A percentile compares a stretch with the other conserved stretches of the same genome.
phyloP scores from a whole-genome alignment of 1,140 invertebrate species.

The Ips nitidus region DNA sequence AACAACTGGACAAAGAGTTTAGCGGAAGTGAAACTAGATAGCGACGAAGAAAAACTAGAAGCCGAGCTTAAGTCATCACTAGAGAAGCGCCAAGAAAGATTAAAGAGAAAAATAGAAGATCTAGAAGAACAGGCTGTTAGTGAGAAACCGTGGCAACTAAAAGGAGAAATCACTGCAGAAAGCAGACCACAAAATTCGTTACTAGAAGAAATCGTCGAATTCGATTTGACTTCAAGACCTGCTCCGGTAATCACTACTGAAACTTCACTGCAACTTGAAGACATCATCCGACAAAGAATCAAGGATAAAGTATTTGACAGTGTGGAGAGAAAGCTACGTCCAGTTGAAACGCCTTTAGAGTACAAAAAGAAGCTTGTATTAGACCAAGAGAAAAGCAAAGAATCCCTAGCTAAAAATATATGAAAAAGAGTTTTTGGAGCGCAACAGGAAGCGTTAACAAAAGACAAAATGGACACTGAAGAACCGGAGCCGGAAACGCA shows the following conservation, averaged over 20 bases:
- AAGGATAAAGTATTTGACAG: conserved; percentile 96
- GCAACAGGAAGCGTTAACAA: conserved; percentile 69
- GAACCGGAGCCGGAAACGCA: conserved; percentile 72
- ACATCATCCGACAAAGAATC: conserved; percentile 87
- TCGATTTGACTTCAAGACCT: conserved; percentile 80
- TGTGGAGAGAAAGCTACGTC: conserved; percentile 87
- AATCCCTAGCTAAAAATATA: conserved; percentile 92
- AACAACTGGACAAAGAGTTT: conserved; percentile 44
- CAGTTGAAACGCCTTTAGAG: conserved; percentile 77
- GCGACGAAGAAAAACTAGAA: conserved; percentile 36
- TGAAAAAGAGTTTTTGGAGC: conserved; percentile 86
- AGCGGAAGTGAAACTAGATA: conserved; percentile 22
- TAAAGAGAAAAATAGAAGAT: conserved; percentile 71
- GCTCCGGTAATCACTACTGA: conserved; percentile 91
- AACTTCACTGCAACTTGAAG: conserved; percentile 84
- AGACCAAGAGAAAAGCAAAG: conserved; percentile 94
- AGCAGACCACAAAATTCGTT: conserved; percentile 88
- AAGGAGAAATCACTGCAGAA: conserved; percentile 80
- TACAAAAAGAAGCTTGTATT: conserved; percentile 90
- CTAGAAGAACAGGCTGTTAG: conserved; percentile 78
- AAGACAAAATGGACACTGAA: conserved; percentile 61
- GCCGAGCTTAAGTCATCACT: conserved; percentile 62
- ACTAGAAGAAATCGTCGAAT: conserved; percentile 87
- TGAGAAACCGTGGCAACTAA: conserved; percentile 91
- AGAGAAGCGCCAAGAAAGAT: conserved; percentile 73